These are phyloP conservation scores for Megalurothrips usitatus DNA, from an alignment of 2,888 invertebrate species.

Conservation along the genomic window DNA sequence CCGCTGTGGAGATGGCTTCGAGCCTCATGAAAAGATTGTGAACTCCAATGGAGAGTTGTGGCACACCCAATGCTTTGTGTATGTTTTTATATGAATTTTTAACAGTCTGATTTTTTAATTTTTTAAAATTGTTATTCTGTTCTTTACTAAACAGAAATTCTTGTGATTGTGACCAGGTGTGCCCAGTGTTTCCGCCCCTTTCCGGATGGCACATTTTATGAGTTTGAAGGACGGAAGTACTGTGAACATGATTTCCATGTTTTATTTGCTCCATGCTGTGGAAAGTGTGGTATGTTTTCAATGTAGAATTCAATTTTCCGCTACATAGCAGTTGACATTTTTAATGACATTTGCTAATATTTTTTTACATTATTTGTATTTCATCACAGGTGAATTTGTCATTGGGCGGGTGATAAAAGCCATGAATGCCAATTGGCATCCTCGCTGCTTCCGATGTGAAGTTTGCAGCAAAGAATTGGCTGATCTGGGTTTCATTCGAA, in stretches of 20 bases:
- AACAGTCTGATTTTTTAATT: not conserved
- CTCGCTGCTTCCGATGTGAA: constrained; percentile 94
- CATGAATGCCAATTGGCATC: constrained; percentile 99
- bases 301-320: constrained; percentile 31
- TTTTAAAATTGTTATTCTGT: constrained; percentile 28
- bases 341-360: constrained; percentile 1
- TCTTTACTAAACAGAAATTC: constrained; percentile 32
- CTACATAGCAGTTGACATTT: constrained; percentile 32
- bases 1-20: constrained; percentile 94
- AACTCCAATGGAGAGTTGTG: constrained; percentile 97
- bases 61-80: constrained; percentile 99
- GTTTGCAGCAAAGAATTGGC: constrained; percentile 87
- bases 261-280: constrained; percentile 88
- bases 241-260: constrained; percentile 99
- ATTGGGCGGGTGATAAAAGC: constrained; percentile 99
- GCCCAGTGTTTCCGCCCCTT: constrained; percentile 98
- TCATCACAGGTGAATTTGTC: constrained; percentile 76
- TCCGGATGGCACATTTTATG: constrained; percentile 95
- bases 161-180: constrained; percentile 58
- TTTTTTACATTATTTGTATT: not conserved
- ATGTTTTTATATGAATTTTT: constrained; percentile 48
- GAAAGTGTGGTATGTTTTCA: constrained; percentile 61
- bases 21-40: constrained; percentile 94
- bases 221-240: constrained; percentile 98
- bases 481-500: constrained; percentile 95